Evolutionary conservation across 2,113 vertebrate genomes (phyloP).

Genomic region (Elanoides forficatus): DNA sequence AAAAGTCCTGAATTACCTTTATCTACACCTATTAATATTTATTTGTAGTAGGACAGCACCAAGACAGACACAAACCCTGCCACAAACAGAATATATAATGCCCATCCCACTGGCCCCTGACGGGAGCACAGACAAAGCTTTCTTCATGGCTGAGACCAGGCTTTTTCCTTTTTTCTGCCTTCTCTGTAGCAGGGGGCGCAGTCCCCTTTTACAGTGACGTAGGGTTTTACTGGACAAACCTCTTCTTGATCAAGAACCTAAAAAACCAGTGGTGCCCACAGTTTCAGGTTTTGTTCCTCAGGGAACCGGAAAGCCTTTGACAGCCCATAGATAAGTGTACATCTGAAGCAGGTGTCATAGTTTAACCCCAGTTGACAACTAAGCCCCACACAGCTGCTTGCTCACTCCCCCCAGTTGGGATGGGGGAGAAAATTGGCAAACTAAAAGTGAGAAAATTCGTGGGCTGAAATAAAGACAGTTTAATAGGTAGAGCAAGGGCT

Average conservation of each 20-base stretch:
- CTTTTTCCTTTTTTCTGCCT: not conserved
- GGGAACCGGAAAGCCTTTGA: not conserved
- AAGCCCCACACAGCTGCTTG: no score
- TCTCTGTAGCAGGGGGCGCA: not conserved
- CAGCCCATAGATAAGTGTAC: rapidly evolving
- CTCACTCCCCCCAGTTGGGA: no score
- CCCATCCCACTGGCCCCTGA: not conserved
- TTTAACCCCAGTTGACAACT: no score
- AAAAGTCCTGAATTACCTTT: not conserved
- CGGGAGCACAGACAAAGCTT: not conserved
- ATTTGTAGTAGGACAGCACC: not conserved
- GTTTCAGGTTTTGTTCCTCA: not conserved
- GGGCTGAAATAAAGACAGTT: no score
- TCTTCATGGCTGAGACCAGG: not conserved
- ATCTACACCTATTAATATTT: not conserved
- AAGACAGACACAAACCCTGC: not conserved
- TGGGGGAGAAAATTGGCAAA: no score
- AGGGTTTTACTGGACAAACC: not conserved
- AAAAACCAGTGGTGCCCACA: not conserved
- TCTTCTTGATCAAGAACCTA: not conserved
- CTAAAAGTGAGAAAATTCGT: no score
- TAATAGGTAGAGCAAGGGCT: no score
- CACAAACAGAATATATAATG: not conserved
- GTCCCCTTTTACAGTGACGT: not conserved
- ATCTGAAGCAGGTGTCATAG: not conserved